phyloP scores from a whole-genome alignment of 2,888 invertebrate species.

The Catocala nupta region DNA sequence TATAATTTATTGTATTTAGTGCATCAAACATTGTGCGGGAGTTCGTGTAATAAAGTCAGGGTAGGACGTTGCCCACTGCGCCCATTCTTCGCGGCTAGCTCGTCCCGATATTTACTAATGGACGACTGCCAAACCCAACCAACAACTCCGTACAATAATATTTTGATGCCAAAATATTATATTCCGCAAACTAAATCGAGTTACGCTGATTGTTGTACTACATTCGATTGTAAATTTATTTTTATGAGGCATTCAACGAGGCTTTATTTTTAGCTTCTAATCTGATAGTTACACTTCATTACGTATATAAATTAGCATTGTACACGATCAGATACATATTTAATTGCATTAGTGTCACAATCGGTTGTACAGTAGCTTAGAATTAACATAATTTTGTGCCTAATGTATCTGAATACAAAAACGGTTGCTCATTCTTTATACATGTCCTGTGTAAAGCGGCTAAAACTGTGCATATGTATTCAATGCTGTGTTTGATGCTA shows the following conservation, averaged over 20 bases:
- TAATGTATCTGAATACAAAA: conserved; percentile 25
- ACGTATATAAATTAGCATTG: conserved; percentile 10
- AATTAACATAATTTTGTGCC: conserved; percentile 34
- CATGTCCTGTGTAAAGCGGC: conserved; percentile 31
- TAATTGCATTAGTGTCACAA: conserved; percentile 24
- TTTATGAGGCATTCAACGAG: background rate
- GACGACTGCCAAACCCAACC: conserved; percentile 68
- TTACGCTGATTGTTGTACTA: conserved; percentile 25
- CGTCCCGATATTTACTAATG: conserved; percentile 67
- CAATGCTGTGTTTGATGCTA: conserved; percentile 53
- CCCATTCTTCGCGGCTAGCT: conserved; percentile 17
- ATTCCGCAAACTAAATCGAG: conserved; percentile 33
- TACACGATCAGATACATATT: conserved; percentile 26
- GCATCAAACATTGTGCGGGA: conserved; percentile 23
- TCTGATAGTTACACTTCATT: background rate
- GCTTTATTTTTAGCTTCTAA: conserved; percentile 3
- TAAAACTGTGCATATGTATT: conserved; percentile 50
- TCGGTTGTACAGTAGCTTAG: conserved; percentile 24
- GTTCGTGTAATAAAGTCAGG: conserved; percentile 21
- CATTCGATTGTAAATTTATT: background rate
- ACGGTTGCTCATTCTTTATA: conserved; percentile 33
- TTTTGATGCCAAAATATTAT: conserved; percentile 61
- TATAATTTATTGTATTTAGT: conserved; percentile 28
- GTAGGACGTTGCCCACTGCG: conserved; percentile 22
- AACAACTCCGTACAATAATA: conserved; percentile 65